Base-by-base conservation (phyloP, 2,113 vertebrate species). In the Lampris megalopsis region DNA sequence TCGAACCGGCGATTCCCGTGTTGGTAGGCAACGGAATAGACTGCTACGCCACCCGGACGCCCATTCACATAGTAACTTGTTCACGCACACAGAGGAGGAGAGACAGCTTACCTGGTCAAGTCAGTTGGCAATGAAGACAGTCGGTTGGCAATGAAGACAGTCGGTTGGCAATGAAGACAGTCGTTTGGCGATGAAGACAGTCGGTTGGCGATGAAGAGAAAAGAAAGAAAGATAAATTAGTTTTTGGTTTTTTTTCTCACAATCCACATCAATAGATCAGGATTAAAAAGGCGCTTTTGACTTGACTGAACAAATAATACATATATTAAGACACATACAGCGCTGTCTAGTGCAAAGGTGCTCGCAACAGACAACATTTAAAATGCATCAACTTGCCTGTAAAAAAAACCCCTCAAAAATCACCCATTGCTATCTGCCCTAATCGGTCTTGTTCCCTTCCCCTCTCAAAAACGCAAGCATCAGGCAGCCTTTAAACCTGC, bases 51-150 rank as follows among this genome's bases (percentile, higher is more conserved):
- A 40, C 36, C 6, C 36, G 9, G 2, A 60, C 0, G 63, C 13
- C 41, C 67, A 63, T 11, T 43, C 37, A 57, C 62, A 49, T 3
- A 6, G 56, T 41, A 38, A 42, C 5, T 11, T 36, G n/a, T 1
- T 24, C 5, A 9, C 58, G 50, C 45, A 68, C 3, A 67, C 9
- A 4, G 5, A 49, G 6, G 49, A 1, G 1, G 41, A 38, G 3
- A 75, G 3, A 49, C 40, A 50, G 75, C 84, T 86, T 88, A 92
- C 90, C 91, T 92, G 90, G 52, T 66, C 2, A 7, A 63, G 53
- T 54, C 0, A 38, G 68, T 58, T 24, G 24, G 24, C 24, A 24
- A 75, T 43, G 68, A n/a, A 41, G 56, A 52, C 3, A n/a, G 0
- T 6, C 75, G 71, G 68, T 42, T 37, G 24, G 75, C 68, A 50